Evolutionary conservation across 1,140 invertebrate species (phyloP), one percentile per base, ranked within the genome.

Genomic region (Apis laboriosa): DNA sequence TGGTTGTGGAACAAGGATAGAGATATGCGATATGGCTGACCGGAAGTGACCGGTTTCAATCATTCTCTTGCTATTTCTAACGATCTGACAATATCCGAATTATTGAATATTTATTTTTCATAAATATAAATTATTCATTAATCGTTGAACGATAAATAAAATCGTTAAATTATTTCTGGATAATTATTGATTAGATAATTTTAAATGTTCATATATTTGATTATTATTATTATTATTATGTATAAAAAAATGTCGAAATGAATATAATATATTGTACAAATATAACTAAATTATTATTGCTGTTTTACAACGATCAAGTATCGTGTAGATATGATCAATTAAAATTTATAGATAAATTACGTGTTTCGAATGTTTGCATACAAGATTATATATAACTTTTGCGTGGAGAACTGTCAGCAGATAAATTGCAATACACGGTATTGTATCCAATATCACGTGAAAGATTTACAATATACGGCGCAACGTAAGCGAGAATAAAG

Each of bases 31-130:
- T 60, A 58, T 56, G 71, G 80, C 60, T 53, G 56, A 77, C 85
- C 85, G 84, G 84, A 87, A 87, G 71, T 71, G 77, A 87, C 77
- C 76, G 84, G 86, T 87, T 80, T 86, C 74, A 72, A 71, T 49
- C 61, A 73, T 72, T 64, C 24, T 76, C 71, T 51, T 49, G 77
- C 63, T 34, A 73, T 72, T 86, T 83, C 73, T 21, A 34, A 71
- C 28, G 21, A 49, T 43, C 5, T 5, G 34, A 43, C 34, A 43
- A 43, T 43, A 43, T 43, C 34, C 34, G 34, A 43, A 43, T 43
- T 43, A 43, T 43, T 43, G 34, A 4, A 43, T 43, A 43, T 43
- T 43, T 43, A 43, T 43, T 43, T 43, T 7, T 43, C 34, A 43
- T 43, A 43, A 43, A 43, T 43, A 43, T 43, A 43, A 43, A 43